Percentiles rank a stretch among this genome's conserved stretches.
These are phyloP conservation scores for Sebastolobus altivelis DNA, from an alignment of 2,797 vertebrate species.

Conservation along the genomic window DNA sequence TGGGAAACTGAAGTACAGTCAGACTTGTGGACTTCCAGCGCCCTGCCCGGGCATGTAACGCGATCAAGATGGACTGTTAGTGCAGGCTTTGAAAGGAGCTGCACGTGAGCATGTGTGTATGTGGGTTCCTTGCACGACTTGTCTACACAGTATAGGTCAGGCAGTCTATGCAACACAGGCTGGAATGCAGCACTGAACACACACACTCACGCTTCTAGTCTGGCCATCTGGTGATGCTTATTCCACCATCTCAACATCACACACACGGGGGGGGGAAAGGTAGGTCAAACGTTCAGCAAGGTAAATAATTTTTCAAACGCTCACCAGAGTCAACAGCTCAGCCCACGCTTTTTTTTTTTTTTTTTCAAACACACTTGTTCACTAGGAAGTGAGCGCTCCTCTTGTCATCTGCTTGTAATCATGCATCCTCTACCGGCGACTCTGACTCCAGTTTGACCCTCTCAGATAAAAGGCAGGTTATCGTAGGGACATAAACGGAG, in stretches of 20 bases:
- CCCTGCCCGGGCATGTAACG: conserved; percentile 68
- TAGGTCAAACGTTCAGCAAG: conserved; percentile 81
- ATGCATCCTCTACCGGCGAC: conserved; percentile 26
- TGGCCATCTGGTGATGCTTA: conserved; percentile 83
- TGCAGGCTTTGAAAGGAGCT: conserved; percentile 62
- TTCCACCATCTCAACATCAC: conserved; percentile 73
- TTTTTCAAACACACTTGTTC: conserved; percentile 10
- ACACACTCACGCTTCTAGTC: conserved; percentile 70
- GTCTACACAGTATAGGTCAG: conserved; percentile 73
- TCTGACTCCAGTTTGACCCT: conserved; percentile 68
- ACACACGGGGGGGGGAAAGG: conserved; percentile 41
- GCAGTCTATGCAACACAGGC: conserved; percentile 51
- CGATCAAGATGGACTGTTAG: conserved; percentile 68
- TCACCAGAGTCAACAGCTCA: conserved; percentile 70
- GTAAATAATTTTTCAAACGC: conserved; percentile 78
- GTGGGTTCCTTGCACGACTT: conserved; percentile 61
- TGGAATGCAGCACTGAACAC: conserved; percentile 77
- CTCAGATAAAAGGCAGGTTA: conserved; percentile 64
- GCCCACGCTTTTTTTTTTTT: background rate
- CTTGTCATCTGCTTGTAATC: conserved; percentile 72
- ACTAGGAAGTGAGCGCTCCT: conserved; percentile 33
- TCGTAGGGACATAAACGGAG: conserved; percentile 42
- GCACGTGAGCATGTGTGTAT: conserved; percentile 47
- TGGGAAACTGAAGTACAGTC: conserved; percentile 63
- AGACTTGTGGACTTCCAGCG: conserved; percentile 44